A percentile compares a stretch with the other conserved stretches of the same genome.
These are phyloP conservation scores for Sinhomidia bicolor DNA, from an alignment of 2,888 invertebrate genomes.

Conservation along the genomic window DNA sequence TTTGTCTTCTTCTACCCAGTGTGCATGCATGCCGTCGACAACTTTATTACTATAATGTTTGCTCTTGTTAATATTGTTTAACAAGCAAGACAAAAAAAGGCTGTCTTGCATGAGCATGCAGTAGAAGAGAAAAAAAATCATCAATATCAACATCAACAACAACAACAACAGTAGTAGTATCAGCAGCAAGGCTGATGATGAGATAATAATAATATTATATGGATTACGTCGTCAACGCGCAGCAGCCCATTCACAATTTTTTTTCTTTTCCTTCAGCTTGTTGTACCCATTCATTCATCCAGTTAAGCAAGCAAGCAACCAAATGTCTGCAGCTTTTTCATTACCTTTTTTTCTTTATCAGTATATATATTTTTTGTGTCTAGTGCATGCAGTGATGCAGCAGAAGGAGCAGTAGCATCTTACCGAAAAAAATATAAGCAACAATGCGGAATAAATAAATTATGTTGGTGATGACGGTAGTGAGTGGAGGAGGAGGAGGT, in stretches of 20 bases:
- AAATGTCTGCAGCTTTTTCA: neutral
- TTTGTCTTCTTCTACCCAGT: neutral
- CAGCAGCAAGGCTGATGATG: neutral
- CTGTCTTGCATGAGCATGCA: neutral
- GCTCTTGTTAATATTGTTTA: neutral
- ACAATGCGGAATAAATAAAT: conserved; percentile 13
- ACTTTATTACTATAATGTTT: conserved; percentile 18
- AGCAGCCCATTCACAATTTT: neutral
- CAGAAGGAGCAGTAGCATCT: neutral
- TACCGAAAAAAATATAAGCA: neutral
- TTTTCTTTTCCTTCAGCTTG: neutral
- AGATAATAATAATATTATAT: conserved; percentile 37
- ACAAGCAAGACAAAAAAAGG: neutral
- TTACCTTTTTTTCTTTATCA: neutral
- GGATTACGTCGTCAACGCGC: neutral
- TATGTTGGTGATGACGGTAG: neutral
- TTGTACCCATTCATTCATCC: neutral
- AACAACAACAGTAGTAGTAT: neutral
- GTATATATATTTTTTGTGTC: neutral
- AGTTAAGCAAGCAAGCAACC: no score
- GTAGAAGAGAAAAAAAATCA: neutral
- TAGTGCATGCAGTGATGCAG: neutral
- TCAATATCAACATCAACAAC: no score
- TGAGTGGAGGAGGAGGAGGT: neutral
- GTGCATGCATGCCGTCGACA: neutral